These are phyloP conservation scores for Dendrolimus houi DNA, from an alignment of 2,888 invertebrate genomes.

Conservation along the genomic window DNA sequence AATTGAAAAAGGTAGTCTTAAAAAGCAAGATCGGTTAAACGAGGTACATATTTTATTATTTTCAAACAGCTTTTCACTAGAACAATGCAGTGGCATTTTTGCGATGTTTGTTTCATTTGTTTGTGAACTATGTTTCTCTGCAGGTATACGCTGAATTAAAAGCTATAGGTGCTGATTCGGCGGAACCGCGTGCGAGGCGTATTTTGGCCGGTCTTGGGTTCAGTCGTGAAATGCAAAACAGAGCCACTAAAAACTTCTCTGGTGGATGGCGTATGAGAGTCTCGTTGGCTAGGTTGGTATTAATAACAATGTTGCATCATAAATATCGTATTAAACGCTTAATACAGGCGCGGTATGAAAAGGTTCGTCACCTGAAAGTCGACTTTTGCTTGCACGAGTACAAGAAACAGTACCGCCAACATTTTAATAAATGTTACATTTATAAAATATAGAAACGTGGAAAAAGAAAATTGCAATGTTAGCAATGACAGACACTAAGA, in stretches of 20 bases:
- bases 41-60: slow-evolving; percentile 70
- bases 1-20: slow-evolving; percentile 83
- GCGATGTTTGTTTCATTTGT: neutral
- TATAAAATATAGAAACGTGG: too few relatives aligned
- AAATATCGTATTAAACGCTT: too few relatives aligned
- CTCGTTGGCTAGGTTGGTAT: slow-evolving; percentile 84
- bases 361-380: too few relatives aligned
- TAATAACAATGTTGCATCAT: neutral
- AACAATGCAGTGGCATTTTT: neutral
- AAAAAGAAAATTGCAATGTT: too few relatives aligned
- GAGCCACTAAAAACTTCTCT: slow-evolving; percentile 92
- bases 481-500: too few relatives aligned
- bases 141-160: slow-evolving; percentile 95
- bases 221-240: slow-evolving; percentile 90
- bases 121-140: neutral
- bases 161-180: slow-evolving; percentile 98
- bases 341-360: too few relatives aligned
- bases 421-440: too few relatives aligned
- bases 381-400: too few relatives aligned
- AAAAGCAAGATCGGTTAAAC: slow-evolving; percentile 86
- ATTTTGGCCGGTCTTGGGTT: slow-evolving; percentile 99
- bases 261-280: slow-evolving; percentile 99
- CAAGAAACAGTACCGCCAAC: too few relatives aligned
- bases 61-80: neutral
- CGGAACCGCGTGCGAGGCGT: slow-evolving; percentile 96